Evolutionary conservation across 2,797 vertebrate genomes (phyloP), one percentile per base, ranked within the genome.

Genomic region (Falco columbarius): DNA sequence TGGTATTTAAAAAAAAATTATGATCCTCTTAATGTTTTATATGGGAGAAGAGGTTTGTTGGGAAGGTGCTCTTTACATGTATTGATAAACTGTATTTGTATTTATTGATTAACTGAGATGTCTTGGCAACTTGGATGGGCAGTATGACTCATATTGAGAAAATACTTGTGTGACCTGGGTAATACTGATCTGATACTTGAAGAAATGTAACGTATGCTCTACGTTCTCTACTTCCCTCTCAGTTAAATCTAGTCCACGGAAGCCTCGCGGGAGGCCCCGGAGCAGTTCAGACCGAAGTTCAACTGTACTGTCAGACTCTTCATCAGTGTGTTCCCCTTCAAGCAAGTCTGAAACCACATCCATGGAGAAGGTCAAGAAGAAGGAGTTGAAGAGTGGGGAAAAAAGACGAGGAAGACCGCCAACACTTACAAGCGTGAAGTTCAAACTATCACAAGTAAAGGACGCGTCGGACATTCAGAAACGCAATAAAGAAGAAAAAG

Each of bases 341-440:
- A 98, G 94, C 74, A 99, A 99, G 97, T 97, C 98, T 79, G 99
- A 99, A 87, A 98, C 95, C 96, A 98, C 98, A 91, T 97, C 98
- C 73, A 97, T 98, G 94, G 99, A 99, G 83, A 99, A 99, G 94
- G 97, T 98, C 46, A 99, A 99, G 97, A 98, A 99, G 96, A 98
- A 99, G 86, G 99, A 99, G 51, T 98, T 98, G 6, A 99, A 99
- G 97, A 98, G 98, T 3, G 98, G 99, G 62, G 99, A 99, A 96
- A 99, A 99, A 97, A 99, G 98, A 95, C 98, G 99, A 97, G 99
- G 99, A 80, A 99, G 99, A 71, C 99, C 99, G 68, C 99, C 99
- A 40, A 91, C 98, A 14, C 98, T 98, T 77, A 96, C 97, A 6
- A 97, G 89, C 38, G 97, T 98, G 59, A 98, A 98, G 93, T 98